Conservation (phyloP, 1,140 invertebrate genomes). For the Teleopsis dalmanni region DNA sequence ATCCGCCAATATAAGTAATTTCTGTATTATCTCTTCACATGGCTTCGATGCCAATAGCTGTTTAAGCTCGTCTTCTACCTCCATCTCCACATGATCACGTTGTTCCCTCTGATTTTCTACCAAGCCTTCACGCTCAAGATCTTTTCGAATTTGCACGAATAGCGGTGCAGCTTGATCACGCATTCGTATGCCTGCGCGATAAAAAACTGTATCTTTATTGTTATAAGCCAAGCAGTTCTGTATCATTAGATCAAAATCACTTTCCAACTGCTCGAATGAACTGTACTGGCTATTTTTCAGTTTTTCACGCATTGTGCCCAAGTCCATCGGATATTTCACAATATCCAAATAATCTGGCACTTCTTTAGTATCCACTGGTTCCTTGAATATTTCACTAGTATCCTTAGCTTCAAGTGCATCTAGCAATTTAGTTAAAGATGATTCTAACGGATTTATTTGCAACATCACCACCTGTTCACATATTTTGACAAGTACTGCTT, state of each 20-base stretch:
- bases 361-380: constrained; percentile 85
- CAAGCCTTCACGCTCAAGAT: constrained; percentile 59
- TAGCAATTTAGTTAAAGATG: constrained; percentile 65
- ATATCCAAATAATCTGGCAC: constrained; percentile 89
- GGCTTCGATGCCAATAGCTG: constrained; percentile 37
- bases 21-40: constrained; percentile 46
- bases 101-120: constrained; percentile 35
- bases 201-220: constrained; percentile 83
- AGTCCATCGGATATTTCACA: constrained; percentile 91
- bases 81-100: constrained; percentile 44
- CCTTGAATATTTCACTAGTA: constrained; percentile 79
- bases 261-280: constrained; percentile 71
- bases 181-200: constrained; percentile 77
- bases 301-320: constrained; percentile 83
- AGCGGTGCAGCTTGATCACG: constrained; percentile 73
- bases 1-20: constrained; percentile 49
- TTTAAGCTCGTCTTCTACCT: constrained; percentile 49
- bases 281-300: constrained; percentile 69
- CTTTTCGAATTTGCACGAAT: constrained; percentile 68
- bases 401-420: constrained; percentile 73
- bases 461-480: constrained; percentile 74
- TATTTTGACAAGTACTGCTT: constrained; percentile 77
- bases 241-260: constrained; percentile 90
- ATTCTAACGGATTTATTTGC: constrained; percentile 72
- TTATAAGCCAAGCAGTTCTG: constrained; percentile 93